Evolutionary conservation across 2,888 invertebrate genomes (phyloP), one percentile per base, ranked within the genome.

Genomic region (Perithous albicinctus): DNA sequence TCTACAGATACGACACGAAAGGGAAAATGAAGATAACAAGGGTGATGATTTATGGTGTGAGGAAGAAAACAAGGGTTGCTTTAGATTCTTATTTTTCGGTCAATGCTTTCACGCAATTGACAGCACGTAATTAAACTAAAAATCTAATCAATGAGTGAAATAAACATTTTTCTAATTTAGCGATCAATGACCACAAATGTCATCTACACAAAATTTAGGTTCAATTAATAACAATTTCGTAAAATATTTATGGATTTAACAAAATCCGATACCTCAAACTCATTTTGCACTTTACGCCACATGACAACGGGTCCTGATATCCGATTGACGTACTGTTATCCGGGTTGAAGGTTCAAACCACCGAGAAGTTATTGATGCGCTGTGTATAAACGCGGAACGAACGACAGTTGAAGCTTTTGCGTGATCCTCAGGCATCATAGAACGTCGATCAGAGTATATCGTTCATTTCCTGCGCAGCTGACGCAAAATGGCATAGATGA

Each of bases 361-460:
- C 20, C 48, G 48, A 48, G 48, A 48, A 54, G 26, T 0, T 54
- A 54, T 26, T 6, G 54, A 54, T 26, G 26, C 26, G 10, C 12
- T 26, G 54, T 12, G 4, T 10, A 6, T 5, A 12, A 46, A 46
- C 46, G 4, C n/a, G n/a, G n/a, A 18, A 20, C 15, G n/a, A 32
- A 56, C 56, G 29, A n/a, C 32, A 56, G 26, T 15, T n/a, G 15
- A 7, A 7, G 56, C 56, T 15, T 15, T 56, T 1, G 29, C 29
- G 32, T 15, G 56, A 56, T 56, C 56, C 4, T 56, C 54, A 26
- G 12, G 15, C 26, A 54, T 54, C 12, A 26, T 54, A 1, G 54
- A 26, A 54, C 54, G 54, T 54, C 56, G 29, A 56, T 56, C 29
- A 6, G n/a, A 54, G n/a, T 5, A n/a, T 32, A n/a, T 32, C 29